Conservation (phyloP, 2,888 invertebrate genomes). For the Leptopilina syphax region DNA sequence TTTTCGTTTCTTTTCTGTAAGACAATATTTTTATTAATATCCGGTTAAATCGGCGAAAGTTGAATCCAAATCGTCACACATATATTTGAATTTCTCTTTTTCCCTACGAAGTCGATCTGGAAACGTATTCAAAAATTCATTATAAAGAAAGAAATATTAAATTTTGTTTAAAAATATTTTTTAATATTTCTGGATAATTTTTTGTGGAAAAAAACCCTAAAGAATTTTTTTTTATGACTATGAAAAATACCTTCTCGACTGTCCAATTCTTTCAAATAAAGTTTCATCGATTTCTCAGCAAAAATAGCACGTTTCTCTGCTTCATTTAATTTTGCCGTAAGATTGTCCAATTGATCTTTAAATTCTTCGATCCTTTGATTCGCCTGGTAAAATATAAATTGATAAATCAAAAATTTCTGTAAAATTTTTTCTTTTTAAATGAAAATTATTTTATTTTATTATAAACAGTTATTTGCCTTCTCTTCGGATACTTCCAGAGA, state of each 20-base stretch:
- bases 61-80: slow-evolving; percentile 86
- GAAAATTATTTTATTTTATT: neutral
- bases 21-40: slow-evolving; percentile 77
- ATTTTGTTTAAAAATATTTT: too few relatives aligned
- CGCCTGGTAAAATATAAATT: slow-evolving; percentile 74
- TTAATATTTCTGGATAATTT: too few relatives aligned
- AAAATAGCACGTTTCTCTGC: slow-evolving; percentile 83
- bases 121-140: slow-evolving; percentile 70
- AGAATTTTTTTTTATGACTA: too few relatives aligned
- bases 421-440: too few relatives aligned
- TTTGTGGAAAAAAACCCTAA: too few relatives aligned
- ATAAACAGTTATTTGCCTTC: slow-evolving; percentile 75
- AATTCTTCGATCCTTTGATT: slow-evolving; percentile 82
- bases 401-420: neutral
- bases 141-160: too few relatives aligned
- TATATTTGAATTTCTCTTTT: slow-evolving; percentile 90
- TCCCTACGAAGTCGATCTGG: slow-evolving; percentile 89
- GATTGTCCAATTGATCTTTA: slow-evolving; percentile 77
- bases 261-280: slow-evolving; percentile 85
- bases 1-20: neutral
- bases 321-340: slow-evolving; percentile 67
- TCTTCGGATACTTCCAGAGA: slow-evolving; percentile 84
- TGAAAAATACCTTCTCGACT: slow-evolving; percentile 81
- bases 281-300: slow-evolving; percentile 84
- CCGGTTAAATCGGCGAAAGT: slow-evolving; percentile 87